Conservation (phyloP, 2,113 vertebrate genomes). For the Albula glossodonta region DNA sequence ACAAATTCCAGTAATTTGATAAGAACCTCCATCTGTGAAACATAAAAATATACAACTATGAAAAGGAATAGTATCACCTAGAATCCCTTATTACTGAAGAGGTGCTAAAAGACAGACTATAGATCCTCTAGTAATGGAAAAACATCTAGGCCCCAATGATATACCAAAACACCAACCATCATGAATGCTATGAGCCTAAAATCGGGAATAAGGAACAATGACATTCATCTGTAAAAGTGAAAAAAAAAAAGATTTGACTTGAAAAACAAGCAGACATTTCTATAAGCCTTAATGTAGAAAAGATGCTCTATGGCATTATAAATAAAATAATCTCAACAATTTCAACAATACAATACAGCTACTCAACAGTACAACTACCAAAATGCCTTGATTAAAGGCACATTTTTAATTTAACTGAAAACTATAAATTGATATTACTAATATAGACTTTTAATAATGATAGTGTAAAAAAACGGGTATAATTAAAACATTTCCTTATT, state of each 20-base stretch:
- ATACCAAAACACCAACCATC: not conserved
- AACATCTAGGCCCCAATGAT: not conserved
- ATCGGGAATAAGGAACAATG: not conserved
- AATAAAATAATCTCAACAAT: not conserved
- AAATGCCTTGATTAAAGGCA: too few species aligned
- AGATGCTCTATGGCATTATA: not conserved
- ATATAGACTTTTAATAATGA: too few species aligned
- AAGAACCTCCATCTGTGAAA: not conserved
- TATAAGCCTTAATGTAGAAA: not conserved
- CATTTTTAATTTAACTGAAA: too few species aligned
- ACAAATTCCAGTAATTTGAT: not conserved
- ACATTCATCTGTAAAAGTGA: not conserved
- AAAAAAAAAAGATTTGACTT: not conserved
- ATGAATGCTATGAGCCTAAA: too few species aligned
- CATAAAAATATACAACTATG: not conserved
- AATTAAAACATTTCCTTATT: too few species aligned
- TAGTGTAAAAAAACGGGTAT: too few species aligned
- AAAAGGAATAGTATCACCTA: not conserved
- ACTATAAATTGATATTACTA: too few species aligned
- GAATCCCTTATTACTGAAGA: not conserved
- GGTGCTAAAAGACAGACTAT: not conserved
- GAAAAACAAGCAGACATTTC: not conserved
- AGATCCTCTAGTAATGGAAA: not conserved
- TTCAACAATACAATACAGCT: not conserved
- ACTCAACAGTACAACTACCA: not conserved